These are phyloP conservation scores for Morone chrysops DNA, from an alignment of 2,113 vertebrate genomes.

Conservation along the genomic window DNA sequence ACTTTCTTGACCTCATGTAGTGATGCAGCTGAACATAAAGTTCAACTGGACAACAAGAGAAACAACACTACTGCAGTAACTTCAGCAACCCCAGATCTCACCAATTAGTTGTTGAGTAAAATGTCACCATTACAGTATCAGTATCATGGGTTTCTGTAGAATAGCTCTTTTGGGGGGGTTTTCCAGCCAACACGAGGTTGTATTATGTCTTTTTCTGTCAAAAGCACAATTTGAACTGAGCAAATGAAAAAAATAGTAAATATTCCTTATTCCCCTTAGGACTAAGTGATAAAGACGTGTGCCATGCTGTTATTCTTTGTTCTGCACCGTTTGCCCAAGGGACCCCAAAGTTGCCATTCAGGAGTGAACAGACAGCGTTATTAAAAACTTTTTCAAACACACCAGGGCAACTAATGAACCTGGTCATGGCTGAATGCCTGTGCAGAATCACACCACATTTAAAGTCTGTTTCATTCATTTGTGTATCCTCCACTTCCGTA, in stretches of 20 bases:
- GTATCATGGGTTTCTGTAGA: too few species aligned
- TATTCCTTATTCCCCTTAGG: conserved; percentile 62
- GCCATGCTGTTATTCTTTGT: conserved; percentile 18
- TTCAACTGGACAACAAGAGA: neutral
- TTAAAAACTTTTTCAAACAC: conserved; percentile 62
- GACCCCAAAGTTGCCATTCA: conserved; percentile 54
- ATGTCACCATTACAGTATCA: neutral
- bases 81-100: neutral
- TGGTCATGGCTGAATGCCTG: conserved; percentile 37
- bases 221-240: conserved; percentile 30
- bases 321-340: conserved; percentile 26
- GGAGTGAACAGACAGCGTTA: conserved; percentile 61
- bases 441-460: conserved; percentile 33
- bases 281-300: conserved; percentile 59
- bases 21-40: too few species aligned
- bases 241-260: conserved; percentile 55
- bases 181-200: conserved; percentile 12
- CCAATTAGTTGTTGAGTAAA: neutral
- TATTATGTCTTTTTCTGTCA: conserved; percentile 31
- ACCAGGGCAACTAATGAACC: conserved; percentile 54
- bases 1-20: neutral
- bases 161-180: neutral
- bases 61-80: neutral
- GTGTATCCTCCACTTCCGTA: conserved; percentile 6
- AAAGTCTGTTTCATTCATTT: conserved; percentile 26